phyloP scores from a whole-genome alignment of 2,113 vertebrate species.

The Tupaia tana region DNA sequence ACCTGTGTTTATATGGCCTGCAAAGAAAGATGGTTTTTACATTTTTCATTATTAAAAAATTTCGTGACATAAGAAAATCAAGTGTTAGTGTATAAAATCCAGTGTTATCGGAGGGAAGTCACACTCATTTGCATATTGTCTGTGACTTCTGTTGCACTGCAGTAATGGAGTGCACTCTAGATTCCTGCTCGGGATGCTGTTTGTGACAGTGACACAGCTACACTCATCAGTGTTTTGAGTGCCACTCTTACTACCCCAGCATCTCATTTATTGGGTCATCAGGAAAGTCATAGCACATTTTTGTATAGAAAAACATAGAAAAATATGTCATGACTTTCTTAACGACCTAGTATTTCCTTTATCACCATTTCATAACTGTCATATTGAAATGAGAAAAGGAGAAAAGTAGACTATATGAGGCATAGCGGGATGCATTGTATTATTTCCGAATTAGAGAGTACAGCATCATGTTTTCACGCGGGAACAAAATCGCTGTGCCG shows the following conservation, averaged over 20 bases:
- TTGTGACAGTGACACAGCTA: background rate
- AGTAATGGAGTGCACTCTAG: background rate
- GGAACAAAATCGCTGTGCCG: background rate
- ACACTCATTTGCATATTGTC: background rate
- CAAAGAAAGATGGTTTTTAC: background rate
- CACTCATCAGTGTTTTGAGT: background rate
- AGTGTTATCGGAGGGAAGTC: background rate
- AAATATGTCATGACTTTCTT: no score
- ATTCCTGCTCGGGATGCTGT: background rate
- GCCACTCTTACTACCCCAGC: background rate
- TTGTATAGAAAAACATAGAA: no score
- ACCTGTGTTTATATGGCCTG: background rate
- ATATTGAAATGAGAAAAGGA: background rate
- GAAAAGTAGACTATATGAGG: background rate
- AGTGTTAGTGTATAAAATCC: background rate
- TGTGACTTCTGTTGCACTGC: rapidly evolving
- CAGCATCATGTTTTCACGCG: background rate
- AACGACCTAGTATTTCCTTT: background rate
- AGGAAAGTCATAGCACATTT: no score
- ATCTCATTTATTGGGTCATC: no score
- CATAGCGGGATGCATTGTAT: background rate
- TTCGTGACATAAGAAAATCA: background rate
- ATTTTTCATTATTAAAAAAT: background rate
- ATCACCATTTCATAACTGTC: background rate
- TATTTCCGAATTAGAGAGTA: background rate